phyloP scores from a whole-genome alignment of 53 echinoderm and acorn worm species.

The Mesocentrotus franciscanus region DNA sequence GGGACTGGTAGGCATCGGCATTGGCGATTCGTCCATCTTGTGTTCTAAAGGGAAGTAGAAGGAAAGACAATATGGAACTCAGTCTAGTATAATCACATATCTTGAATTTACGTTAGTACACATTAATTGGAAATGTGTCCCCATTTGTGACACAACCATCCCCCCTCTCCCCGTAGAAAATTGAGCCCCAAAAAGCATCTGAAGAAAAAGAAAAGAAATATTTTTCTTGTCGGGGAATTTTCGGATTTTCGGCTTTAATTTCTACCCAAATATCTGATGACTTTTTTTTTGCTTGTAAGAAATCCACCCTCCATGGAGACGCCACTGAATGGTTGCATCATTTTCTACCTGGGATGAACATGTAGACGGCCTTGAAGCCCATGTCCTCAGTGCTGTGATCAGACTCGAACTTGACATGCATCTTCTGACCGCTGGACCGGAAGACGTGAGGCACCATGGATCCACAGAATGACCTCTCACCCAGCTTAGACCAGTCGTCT shows the following conservation, averaged over 20 bases:
- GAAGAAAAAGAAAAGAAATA: too few species aligned
- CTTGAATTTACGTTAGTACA: neutral
- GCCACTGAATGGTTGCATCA: neutral
- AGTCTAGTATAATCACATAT: too few species aligned
- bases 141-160: too few species aligned
- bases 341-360: neutral
- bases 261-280: too few species aligned
- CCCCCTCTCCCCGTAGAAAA: neutral
- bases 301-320: too few species aligned
- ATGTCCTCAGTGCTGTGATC: neutral
- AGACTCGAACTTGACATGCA: constrained; percentile 58
- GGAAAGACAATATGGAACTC: neutral
- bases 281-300: too few species aligned
- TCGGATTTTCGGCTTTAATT: too few species aligned
- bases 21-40: neutral
- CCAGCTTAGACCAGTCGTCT: constrained; percentile 46
- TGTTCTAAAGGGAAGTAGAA: neutral
- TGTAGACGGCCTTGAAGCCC: constrained; percentile 62
- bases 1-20: neutral
- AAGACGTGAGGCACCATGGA: constrained; percentile 54
- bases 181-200: too few species aligned
- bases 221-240: too few species aligned
- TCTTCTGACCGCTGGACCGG: constrained; percentile 55
- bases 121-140: too few species aligned
- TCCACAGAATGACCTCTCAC: constrained; percentile 48